Evolutionary conservation across 2,113 vertebrate genomes (phyloP).

Genomic region (Ranitomeya variabilis): DNA sequence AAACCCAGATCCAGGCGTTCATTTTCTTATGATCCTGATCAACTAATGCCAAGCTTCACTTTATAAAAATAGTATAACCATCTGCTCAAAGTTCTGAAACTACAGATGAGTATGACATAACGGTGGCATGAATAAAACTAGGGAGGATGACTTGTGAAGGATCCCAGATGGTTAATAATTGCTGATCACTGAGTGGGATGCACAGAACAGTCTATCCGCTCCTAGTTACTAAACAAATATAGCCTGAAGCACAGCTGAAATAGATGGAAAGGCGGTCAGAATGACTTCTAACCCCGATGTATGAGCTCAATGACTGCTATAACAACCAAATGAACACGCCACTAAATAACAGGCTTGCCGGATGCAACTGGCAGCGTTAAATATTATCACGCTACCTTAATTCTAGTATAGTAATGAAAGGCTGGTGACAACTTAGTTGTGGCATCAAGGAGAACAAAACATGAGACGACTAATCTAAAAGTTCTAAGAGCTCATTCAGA

Average conservation of each 20-base stretch:
- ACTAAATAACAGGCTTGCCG: slow-evolving; percentile 21
- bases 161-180: slow-evolving; percentile 40
- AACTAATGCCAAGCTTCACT: neutral
- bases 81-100: neutral
- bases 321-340: slow-evolving; percentile 8
- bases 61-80: neutral
- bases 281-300: neutral
- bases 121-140: neutral
- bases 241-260: slow-evolving; percentile 15
- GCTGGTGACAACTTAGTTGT: neutral
- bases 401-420: neutral
- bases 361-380: neutral
- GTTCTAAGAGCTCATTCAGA: neutral
- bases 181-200: neutral
- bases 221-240: slow-evolving; percentile 33
- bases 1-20: neutral
- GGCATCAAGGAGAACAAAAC: neutral
- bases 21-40: neutral
- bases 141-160: neutral
- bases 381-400: slow-evolving; percentile 1
- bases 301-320: slow-evolving; percentile 5
- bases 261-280: slow-evolving; percentile 27
- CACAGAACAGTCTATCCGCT: neutral
- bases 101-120: neutral
- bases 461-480: neutral